A percentile compares a stretch with the other conserved stretches of the same genome.
Conservation (phyloP, 2,797 vertebrate genomes). For the Cossypha caffra region DNA sequence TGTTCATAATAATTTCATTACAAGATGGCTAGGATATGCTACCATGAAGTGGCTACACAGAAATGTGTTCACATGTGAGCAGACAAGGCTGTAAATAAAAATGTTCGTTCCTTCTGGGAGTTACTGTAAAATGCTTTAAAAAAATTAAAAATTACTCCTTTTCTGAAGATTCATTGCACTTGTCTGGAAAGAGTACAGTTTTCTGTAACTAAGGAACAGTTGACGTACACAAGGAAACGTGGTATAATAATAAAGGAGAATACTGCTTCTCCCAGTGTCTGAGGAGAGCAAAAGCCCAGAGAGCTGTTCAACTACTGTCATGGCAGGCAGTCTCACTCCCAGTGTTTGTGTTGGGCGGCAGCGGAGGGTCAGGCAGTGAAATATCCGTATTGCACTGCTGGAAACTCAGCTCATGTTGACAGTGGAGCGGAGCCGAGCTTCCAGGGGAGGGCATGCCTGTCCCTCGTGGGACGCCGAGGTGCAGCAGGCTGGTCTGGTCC, state of each 20-base stretch:
- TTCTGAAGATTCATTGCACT: constrained; percentile 46
- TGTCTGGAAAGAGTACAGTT: constrained; percentile 39
- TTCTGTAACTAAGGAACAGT: constrained; percentile 62
- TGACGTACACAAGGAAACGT: constrained; percentile 53
- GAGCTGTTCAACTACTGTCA: background rate
- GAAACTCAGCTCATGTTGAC: background rate
- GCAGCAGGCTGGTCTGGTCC: background rate
- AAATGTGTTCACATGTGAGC: constrained; percentile 9
- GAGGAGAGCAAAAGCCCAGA: background rate
- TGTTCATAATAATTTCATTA: constrained; percentile 20
- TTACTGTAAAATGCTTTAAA: constrained; percentile 32
- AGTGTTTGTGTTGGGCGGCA: background rate
- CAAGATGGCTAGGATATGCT: constrained; percentile 26
- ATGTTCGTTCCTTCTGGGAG: background rate
- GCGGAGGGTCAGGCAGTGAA: background rate
- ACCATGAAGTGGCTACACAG: constrained; percentile 1
- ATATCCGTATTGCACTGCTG: background rate
- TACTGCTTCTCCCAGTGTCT: background rate
- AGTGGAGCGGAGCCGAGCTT: background rate
- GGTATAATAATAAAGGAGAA: constrained; percentile 60
- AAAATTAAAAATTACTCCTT: background rate
- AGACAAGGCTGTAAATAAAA: constrained; percentile 47
- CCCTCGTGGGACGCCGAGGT: accelerated
- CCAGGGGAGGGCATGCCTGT: accelerated
- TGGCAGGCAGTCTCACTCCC: background rate